A percentile compares a stretch with the other conserved stretches of the same genome.
Conservation (phyloP, 2,113 vertebrate species). For the Oceanites oceanicus region DNA sequence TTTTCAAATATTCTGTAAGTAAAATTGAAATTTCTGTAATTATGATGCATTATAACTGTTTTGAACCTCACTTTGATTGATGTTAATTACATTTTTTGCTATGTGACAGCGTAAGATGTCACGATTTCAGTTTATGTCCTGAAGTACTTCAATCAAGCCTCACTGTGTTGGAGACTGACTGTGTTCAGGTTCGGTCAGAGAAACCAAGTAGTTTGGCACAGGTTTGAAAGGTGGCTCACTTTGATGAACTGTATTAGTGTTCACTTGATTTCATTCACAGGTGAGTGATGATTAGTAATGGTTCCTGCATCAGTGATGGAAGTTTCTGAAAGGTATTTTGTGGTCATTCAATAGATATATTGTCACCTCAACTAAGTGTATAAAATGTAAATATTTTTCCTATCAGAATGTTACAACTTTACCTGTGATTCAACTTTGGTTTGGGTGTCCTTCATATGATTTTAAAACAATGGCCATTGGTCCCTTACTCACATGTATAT, state of each 20-base stretch:
- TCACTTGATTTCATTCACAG: not conserved
- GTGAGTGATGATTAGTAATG: not conserved
- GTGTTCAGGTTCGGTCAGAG: not conserved
- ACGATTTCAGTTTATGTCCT: not conserved
- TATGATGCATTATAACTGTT: not conserved
- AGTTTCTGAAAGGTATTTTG: not conserved
- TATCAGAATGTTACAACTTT: not conserved
- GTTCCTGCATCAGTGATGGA: not conserved
- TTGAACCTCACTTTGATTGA: not conserved
- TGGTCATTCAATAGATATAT: not conserved
- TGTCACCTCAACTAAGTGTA: not conserved
- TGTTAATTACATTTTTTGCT: not conserved
- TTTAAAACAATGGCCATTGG: not conserved
- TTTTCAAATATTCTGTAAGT: not conserved
- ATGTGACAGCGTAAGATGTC: not conserved
- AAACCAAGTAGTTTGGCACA: not conserved
- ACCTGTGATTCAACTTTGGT: not conserved
- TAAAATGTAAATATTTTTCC: not conserved
- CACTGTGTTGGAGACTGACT: not conserved
- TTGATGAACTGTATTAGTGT: not conserved
- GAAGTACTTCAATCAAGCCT: not conserved
- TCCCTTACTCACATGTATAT: not conserved
- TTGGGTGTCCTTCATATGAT: not conserved
- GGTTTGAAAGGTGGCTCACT: not conserved
- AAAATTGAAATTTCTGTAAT: not conserved